A percentile compares a stretch with the other conserved stretches of the same genome.
Evolutionary conservation across 2,888 invertebrate species (phyloP).

Genomic region (Platypus cylindrus): DNA sequence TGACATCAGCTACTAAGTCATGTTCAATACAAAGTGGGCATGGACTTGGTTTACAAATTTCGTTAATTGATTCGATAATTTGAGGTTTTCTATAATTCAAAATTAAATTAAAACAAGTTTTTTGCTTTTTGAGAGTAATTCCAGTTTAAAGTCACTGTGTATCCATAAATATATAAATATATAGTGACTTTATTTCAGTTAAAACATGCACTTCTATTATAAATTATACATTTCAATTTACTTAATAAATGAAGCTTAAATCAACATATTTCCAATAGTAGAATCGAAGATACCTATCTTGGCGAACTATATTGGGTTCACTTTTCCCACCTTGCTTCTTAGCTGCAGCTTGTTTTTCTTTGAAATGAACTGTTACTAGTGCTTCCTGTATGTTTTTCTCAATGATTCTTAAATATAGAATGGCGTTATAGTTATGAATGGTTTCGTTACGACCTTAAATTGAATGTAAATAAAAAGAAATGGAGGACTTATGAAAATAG

Average conservation of each 20-base stretch:
- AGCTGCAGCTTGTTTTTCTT: constrained; percentile 20
- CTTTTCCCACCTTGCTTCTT: constrained; percentile 10
- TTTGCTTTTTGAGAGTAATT: no score
- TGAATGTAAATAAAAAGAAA: not conserved
- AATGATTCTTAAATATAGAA: constrained; percentile 69
- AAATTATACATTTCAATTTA: not conserved
- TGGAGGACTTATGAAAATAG: not conserved
- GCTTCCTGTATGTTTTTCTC: constrained; percentile 62
- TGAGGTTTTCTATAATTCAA: constrained; percentile 28
- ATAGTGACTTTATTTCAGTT: no score
- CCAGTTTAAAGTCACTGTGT: no score
- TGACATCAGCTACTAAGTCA: constrained; percentile 37
- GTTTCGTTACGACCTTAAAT: constrained; percentile 48
- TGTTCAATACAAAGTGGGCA: constrained; percentile 43
- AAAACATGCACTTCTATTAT: no score
- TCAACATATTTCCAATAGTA: not conserved
- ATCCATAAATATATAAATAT: no score
- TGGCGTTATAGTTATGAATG: constrained; percentile 62
- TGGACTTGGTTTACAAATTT: constrained; percentile 36
- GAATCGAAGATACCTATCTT: constrained; percentile 8
- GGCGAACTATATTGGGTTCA: constrained; percentile 6
- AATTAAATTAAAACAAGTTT: no score
- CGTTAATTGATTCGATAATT: constrained; percentile 27
- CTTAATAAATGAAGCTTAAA: not conserved
- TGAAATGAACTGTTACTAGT: constrained; percentile 41